Evolutionary conservation across 2,113 vertebrate species (phyloP).

Genomic region (Mobula birostris): DNA sequence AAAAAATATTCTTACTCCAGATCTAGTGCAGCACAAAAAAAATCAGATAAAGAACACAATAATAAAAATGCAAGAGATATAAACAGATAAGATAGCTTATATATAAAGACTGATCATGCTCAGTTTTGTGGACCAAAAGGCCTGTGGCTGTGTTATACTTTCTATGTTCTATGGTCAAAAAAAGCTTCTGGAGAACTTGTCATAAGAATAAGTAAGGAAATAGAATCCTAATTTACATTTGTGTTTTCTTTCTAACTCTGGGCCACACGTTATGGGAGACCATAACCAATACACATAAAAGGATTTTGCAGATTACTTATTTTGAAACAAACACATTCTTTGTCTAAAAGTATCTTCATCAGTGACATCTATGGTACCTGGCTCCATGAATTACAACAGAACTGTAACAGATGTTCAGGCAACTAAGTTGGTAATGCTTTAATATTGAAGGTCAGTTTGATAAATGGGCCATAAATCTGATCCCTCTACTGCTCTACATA

Average conservation of each 20-base stretch:
- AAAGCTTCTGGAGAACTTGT: neutral
- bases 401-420: neutral
- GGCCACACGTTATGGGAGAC: neutral
- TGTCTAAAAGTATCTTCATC: neutral
- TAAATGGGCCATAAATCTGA: neutral
- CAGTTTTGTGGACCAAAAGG: no score
- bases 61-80: no score
- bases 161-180: neutral
- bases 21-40: no score
- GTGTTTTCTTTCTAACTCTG: neutral
- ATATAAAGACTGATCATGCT: no score
- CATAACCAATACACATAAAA: neutral
- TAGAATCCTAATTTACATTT: no score
- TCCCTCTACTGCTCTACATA: neutral
- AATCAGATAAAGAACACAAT: no score
- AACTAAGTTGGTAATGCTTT: neutral
- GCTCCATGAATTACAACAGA: no score
- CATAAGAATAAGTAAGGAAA: neutral
- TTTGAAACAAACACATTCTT: neutral
- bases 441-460: neutral
- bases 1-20: no score
- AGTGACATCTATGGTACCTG: neutral
- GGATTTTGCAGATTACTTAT: neutral
- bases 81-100: no score
- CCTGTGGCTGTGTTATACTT: no score